Conservation (phyloP, 37 sponge, comb jelly and placozoan species). For the Haliclona indistincta region DNA sequence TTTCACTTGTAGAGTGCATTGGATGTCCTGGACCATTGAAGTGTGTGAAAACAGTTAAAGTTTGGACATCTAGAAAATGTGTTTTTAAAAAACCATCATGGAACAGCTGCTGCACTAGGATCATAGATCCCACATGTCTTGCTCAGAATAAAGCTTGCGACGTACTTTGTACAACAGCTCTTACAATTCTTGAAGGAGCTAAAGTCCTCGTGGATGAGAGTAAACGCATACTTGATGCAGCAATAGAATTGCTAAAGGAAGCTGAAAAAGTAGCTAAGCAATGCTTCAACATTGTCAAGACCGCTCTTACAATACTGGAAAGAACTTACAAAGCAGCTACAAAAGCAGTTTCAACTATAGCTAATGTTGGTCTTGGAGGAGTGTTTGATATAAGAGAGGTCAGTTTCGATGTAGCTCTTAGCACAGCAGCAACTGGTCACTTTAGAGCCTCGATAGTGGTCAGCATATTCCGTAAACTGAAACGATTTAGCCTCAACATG, state of each 20-base stretch:
- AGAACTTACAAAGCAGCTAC: neutral
- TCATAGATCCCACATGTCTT: slow-evolving; percentile 25
- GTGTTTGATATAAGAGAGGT: too few relatives aligned
- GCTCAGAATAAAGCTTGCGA: slow-evolving; percentile 9
- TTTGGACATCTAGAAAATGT: slow-evolving; percentile 19
- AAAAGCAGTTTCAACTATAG: neutral
- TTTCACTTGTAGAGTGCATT: too few relatives aligned
- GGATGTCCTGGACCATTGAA: too few relatives aligned
- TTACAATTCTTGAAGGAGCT: neutral
- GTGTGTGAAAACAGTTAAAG: too few relatives aligned
- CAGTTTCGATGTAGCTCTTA: too few relatives aligned
- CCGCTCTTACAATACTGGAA: neutral
- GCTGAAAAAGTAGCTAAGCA: neutral
- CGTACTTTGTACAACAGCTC: neutral
- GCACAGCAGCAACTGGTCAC: too few relatives aligned
- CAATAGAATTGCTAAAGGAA: neutral
- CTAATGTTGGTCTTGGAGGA: too few relatives aligned
- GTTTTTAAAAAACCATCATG: slow-evolving; percentile 9
- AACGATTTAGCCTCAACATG: too few relatives aligned
- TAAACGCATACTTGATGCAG: slow-evolving; percentile 2
- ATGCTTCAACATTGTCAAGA: neutral
- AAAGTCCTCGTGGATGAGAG: slow-evolving; percentile 12
- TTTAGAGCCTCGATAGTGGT: too few relatives aligned
- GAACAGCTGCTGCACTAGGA: slow-evolving; percentile 31
- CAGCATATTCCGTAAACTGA: too few relatives aligned